Percentiles rank a stretch among this genome's conserved stretches.
These are phyloP conservation scores for Enteromius trimaculatus DNA, from an alignment of 2,797 vertebrate species.

Conservation along the genomic window DNA sequence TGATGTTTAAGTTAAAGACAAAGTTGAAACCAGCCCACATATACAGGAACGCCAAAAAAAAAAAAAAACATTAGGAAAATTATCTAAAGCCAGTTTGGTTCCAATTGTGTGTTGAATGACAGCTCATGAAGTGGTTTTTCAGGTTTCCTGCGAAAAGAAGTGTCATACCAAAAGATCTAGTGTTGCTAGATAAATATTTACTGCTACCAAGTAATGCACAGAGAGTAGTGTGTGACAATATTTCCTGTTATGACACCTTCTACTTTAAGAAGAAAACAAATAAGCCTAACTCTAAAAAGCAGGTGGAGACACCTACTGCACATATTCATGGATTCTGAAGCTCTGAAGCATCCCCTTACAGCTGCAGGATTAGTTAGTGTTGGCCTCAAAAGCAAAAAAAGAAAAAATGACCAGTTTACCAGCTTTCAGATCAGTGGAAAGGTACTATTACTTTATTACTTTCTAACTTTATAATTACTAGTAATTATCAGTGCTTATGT, in stretches of 20 bases:
- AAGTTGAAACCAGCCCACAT: not conserved
- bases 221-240: not conserved
- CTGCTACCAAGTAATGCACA: not conserved
- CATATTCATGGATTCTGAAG: constrained; percentile 30
- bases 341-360: constrained; percentile 26
- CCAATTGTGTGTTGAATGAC: not conserved
- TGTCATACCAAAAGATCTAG: not conserved
- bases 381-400: not conserved
- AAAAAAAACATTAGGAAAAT: not conserved
- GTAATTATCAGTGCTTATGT: not conserved
- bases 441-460: not conserved
- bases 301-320: constrained; percentile 32
- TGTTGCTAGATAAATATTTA: constrained; percentile 45
- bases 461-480: not conserved
- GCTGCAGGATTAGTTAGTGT: not conserved
- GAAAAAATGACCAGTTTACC: not conserved
- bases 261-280: not conserved
- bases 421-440: not conserved
- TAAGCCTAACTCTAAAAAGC: not conserved
- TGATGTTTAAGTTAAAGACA: not conserved
- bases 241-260: constrained; percentile 30
- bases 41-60: not conserved
- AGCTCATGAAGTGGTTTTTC: constrained; percentile 23
- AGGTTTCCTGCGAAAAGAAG: constrained; percentile 35
- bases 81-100: not conserved